Evolutionary conservation across 2,113 vertebrate genomes (phyloP).

Genomic region (Brachypteracias leptosomus): DNA sequence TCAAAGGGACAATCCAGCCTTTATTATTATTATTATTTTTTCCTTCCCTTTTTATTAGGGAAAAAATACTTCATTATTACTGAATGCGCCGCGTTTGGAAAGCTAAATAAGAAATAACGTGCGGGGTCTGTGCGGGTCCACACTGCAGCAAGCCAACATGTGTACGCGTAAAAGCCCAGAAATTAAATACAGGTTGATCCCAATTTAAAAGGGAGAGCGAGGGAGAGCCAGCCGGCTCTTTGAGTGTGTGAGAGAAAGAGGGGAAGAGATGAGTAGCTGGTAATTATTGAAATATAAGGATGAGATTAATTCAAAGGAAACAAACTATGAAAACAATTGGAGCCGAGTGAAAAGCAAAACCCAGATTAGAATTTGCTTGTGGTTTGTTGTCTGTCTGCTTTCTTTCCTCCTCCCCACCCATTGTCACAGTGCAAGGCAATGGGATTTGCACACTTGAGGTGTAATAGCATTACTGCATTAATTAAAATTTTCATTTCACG

Average conservation of each 20-base stretch:
- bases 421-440: conserved; percentile 85
- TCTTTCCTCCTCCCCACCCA: conserved; percentile 67
- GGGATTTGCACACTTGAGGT: conserved; percentile 92
- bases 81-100: background rate
- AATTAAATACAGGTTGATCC: conserved; percentile 35
- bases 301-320: conserved; percentile 77
- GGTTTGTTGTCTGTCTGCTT: conserved; percentile 66
- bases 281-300: conserved; percentile 72
- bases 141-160: background rate
- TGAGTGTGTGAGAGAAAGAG: conserved; percentile 49
- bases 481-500: conserved; percentile 97
- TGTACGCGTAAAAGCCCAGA: background rate
- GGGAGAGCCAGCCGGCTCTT: conserved; percentile 6
- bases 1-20: conserved; percentile 12
- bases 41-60: background rate
- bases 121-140: conserved; percentile 11
- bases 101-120: conserved; percentile 53
- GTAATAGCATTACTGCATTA: conserved; percentile 96
- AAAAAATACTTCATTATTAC: conserved; percentile 31
- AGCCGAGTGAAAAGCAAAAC: conserved; percentile 74
- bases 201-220: conserved; percentile 13
- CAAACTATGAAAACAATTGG: conserved; percentile 78
- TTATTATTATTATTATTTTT: background rate
- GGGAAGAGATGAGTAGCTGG: conserved; percentile 56
- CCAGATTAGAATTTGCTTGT: conserved; percentile 77